Evolutionary conservation across 1,140 invertebrate genomes (phyloP).

Genomic region (Saxidomus purpurata): DNA sequence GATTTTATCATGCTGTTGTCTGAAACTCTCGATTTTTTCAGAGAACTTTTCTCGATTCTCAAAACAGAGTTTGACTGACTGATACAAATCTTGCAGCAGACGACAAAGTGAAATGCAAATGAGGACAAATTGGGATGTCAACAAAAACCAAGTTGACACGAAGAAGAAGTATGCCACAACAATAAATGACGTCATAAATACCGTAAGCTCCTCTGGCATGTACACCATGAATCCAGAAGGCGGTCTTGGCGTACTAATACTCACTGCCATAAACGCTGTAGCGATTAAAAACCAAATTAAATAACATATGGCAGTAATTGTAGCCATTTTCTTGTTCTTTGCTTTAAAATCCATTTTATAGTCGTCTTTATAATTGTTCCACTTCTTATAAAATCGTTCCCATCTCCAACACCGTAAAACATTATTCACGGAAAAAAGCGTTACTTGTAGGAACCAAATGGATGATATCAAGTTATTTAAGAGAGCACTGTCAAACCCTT

Average conservation of each 20-base stretch:
- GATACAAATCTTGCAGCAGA: background rate
- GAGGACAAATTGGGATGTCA: constrained; percentile 42
- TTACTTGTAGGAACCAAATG: constrained; percentile 56
- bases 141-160: constrained; percentile 51
- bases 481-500: constrained; percentile 30
- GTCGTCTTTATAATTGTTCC: constrained; percentile 28
- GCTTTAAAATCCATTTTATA: constrained; percentile 9
- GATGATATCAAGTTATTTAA: constrained; percentile 47
- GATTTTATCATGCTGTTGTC: constrained; percentile 52
- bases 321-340: background rate
- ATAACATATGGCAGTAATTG: constrained; percentile 2
- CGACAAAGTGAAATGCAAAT: constrained; percentile 20
- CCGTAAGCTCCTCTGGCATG: background rate
- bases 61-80: background rate
- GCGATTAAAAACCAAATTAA: constrained; percentile 20
- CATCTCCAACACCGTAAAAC: background rate
- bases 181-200: background rate
- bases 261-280: constrained; percentile 5
- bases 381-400: constrained; percentile 41
- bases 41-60: background rate
- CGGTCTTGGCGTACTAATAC: background rate
- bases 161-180: constrained; percentile 52
- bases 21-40: constrained; percentile 24
- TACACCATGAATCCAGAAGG: constrained; percentile 11
- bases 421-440: constrained; percentile 36